Evolutionary conservation across 1,140 invertebrate genomes (phyloP), one percentile per base, ranked within the genome.

Genomic region (Trachelipus rathkii): DNA sequence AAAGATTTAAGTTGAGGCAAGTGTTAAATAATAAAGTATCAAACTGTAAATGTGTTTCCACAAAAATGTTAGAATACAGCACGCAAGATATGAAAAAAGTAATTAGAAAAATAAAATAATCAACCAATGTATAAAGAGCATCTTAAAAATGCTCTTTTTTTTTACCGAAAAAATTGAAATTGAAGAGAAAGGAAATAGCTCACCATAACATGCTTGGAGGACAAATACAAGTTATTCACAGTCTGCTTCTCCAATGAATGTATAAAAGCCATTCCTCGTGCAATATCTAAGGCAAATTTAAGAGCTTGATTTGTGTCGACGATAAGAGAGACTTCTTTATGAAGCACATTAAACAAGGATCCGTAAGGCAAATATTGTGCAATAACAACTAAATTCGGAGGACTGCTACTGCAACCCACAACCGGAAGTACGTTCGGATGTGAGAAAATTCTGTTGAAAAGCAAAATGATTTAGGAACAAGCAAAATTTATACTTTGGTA

Each of bases 371-470:
- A 97, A 84, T 94, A 96, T 86, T 99, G 93, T 84, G 89, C 92
- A 81, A 97, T 95, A 45, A 97, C 92, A 53, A 98, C 92, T 77
- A 99, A 87, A 83, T 95, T 93, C 3, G 95, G 96, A 8, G 96
- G 95, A 69, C 93, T 91, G 85, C 95, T 96, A 83, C 95, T 96
- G 83, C 95, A 97, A 0, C 95, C 96, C 82, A 99, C 91, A 43
- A 99, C 96, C 15, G 97, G 96, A 82, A 99, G 86, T 78, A 99
- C 93, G 85, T 99, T 99, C 0, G 97, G 95, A 87, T 99, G 96
- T 10, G 97, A 99, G 85, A 99, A 99, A 82, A 99, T 99, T 83
- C 97, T 91, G 84, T 44, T 87, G 84, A 77, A 43, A 75, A 76
- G 78, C 69, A 81, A 70, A 21, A 73, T 7, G 33, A 68, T 15